phyloP scores from a whole-genome alignment of 2,113 vertebrate species.

The Tylochromis polylepis region DNA sequence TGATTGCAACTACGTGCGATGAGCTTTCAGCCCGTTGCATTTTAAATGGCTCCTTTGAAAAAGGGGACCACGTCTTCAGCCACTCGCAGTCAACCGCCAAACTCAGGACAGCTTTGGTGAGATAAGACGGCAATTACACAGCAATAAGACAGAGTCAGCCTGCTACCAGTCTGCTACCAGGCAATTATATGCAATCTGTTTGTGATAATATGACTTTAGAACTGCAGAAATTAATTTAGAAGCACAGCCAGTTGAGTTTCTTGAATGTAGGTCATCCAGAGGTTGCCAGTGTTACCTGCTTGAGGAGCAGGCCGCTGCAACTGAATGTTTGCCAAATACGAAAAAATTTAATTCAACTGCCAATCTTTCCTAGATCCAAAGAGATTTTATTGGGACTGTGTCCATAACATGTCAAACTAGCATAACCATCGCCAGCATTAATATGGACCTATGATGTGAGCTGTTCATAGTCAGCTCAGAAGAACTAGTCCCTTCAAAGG shows the following conservation, averaged over 20 bases:
- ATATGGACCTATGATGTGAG: background rate
- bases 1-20: background rate
- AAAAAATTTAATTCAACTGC: background rate
- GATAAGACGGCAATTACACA: too few relatives aligned
- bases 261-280: fast-evolving
- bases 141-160: fast-evolving
- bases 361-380: fast-evolving
- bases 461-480: background rate
- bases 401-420: background rate
- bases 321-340: background rate
- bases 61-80: background rate
- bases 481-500: background rate
- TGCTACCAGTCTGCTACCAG: fast-evolving
- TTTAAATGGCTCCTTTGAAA: background rate
- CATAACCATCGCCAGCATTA: background rate
- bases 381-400: background rate
- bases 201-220: background rate
- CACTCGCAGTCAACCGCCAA: background rate
- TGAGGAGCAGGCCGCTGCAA: background rate
- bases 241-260: fast-evolving
- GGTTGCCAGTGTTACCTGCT: background rate
- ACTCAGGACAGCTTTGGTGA: background rate
- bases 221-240: background rate
- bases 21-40: background rate
- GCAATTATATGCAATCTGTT: background rate